Percentiles rank a stretch among this genome's conserved stretches.
Conservation (phyloP, 2,797 vertebrate genomes). For the Botia kubotai region DNA sequence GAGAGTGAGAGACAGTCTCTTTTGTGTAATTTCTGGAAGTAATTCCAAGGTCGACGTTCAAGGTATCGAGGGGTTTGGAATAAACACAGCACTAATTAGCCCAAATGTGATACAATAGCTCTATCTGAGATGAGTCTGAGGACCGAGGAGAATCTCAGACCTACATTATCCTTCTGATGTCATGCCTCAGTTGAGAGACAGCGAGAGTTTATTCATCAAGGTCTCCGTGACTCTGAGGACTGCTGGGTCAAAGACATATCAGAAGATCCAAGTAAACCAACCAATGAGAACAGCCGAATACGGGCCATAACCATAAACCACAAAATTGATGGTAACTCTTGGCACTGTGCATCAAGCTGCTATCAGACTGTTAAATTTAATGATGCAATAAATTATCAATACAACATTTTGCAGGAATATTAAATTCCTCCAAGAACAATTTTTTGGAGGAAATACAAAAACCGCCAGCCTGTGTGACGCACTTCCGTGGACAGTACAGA, state of each 20-base stretch:
- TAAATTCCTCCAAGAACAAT: not conserved
- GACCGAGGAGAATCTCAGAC: conserved; percentile 42
- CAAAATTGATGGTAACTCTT: not conserved
- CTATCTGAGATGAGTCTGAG: conserved; percentile 51
- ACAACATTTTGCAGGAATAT: not conserved
- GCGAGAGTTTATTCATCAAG: conserved; percentile 26
- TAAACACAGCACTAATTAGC: conserved; percentile 73
- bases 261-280: conserved; percentile 22
- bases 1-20: conserved; percentile 4
- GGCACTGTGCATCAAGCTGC: not conserved
- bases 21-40: conserved; percentile 63
- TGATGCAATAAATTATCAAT: not conserved
- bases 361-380: conserved; percentile 4
- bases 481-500: conserved; percentile 5
- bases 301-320: not conserved
- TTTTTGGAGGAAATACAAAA: not conserved
- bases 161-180: conserved; percentile 26
- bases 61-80: conserved; percentile 62
- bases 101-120: conserved; percentile 67
- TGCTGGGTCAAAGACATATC: conserved; percentile 27
- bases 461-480: not conserved
- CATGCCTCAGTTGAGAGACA: conserved; percentile 25
- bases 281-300: conserved; percentile 7
- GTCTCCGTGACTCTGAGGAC: not conserved
- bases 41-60: conserved; percentile 70